A percentile compares a stretch with the other conserved stretches of the same genome.
Evolutionary conservation across 2,888 invertebrate genomes (phyloP).

Genomic region (Corbicula japonica): DNA sequence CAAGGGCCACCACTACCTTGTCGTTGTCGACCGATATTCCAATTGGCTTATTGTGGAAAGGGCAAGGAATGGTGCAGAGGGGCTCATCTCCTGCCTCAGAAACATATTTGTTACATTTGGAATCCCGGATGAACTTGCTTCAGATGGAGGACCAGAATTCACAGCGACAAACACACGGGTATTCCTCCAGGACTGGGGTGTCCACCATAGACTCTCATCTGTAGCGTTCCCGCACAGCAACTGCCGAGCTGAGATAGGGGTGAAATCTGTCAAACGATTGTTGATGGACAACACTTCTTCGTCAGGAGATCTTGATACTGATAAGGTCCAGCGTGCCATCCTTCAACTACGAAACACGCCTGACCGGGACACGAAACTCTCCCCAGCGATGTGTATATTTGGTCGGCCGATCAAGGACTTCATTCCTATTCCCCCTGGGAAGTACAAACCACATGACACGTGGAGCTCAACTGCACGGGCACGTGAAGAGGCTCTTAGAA

Average conservation of each 20-base stretch:
- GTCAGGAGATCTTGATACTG: no score
- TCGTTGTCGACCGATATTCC: conserved; percentile 69
- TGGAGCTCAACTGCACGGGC: conserved; percentile 63
- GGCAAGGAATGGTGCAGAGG: conserved; percentile 35
- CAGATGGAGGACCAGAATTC: conserved; percentile 74
- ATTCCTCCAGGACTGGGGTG: conserved; percentile 74
- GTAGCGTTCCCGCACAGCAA: conserved; percentile 76
- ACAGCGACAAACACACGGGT: conserved; percentile 56
- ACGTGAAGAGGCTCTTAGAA: conserved; percentile 57
- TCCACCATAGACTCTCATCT: conserved; percentile 73
- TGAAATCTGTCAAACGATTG: no score
- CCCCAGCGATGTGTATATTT: conserved; percentile 71
- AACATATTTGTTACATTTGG: conserved; percentile 68
- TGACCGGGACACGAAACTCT: conserved; percentile 68
- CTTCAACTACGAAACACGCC: conserved; percentile 72
- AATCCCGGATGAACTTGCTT: conserved; percentile 70
- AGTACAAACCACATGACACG: conserved; percentile 66
- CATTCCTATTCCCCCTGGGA: conserved; percentile 63
- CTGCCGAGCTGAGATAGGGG: no score
- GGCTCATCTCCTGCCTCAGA: conserved; percentile 60
- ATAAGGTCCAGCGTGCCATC: no score
- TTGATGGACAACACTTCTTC: no score
- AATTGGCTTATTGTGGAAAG: conserved; percentile 69
- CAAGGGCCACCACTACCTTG: conserved; percentile 65
- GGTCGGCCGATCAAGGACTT: conserved; percentile 67